Conservation (phyloP, 2,113 vertebrate species). For the Anthoscopus minutus region DNA sequence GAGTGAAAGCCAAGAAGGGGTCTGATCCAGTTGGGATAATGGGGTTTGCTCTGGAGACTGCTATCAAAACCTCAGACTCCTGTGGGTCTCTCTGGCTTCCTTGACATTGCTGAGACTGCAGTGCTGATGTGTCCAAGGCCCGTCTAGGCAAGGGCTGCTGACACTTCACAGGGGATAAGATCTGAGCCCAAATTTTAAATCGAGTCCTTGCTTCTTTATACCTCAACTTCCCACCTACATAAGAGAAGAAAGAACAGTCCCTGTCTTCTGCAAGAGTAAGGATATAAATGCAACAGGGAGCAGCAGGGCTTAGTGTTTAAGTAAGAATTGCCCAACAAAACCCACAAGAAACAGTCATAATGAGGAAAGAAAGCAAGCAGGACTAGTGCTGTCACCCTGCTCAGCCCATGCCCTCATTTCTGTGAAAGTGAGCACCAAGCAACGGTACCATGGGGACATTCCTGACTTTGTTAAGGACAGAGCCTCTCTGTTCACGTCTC, state of each 20-base stretch:
- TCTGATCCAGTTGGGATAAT: background rate
- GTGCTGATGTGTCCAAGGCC: background rate
- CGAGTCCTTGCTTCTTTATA: background rate
- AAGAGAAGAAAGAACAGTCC: background rate
- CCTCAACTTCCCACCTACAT: background rate
- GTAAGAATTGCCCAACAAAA: background rate
- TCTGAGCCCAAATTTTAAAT: background rate
- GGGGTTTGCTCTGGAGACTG: background rate
- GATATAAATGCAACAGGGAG: background rate
- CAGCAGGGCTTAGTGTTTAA: background rate
- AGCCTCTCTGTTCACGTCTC: background rate
- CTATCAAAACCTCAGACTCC: background rate
- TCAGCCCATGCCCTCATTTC: background rate
- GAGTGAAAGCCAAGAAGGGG: background rate
- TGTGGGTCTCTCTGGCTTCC: background rate
- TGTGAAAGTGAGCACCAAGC: background rate
- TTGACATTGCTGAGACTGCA: background rate
- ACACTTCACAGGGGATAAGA: background rate
- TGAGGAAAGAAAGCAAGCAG: background rate
- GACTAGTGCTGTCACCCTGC: background rate
- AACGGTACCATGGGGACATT: background rate
- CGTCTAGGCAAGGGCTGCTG: background rate
- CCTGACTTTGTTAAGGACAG: background rate
- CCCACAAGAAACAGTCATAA: background rate
- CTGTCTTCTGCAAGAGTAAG: background rate